phyloP scores from a whole-genome alignment of 2,113 vertebrate genomes.

The Upupa epops region DNA sequence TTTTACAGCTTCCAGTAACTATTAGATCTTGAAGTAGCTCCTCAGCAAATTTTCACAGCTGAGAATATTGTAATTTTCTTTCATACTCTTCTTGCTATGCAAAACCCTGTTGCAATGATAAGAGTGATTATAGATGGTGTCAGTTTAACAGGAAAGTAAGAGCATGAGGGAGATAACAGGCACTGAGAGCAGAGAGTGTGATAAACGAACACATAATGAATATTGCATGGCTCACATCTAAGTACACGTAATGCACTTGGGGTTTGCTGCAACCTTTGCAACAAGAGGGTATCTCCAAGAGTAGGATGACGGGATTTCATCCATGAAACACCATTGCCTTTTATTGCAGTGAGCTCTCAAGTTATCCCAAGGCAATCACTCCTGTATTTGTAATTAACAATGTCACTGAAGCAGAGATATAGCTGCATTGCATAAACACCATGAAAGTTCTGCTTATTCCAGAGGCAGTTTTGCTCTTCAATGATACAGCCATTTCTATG shows the following conservation, averaged over 20 bases:
- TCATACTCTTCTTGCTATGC: constrained; percentile 8
- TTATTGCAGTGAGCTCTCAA: background rate
- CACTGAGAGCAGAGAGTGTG: background rate
- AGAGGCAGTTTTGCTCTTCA: background rate
- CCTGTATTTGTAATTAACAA: background rate
- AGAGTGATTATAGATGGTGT: constrained; percentile 11
- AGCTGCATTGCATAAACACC: background rate
- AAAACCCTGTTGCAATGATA: constrained; percentile 26
- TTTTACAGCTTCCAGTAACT: constrained; percentile 7
- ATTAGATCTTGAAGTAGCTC: constrained; percentile 13
- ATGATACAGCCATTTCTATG: rapidly evolving
- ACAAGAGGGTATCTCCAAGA: background rate
- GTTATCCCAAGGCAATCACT: background rate
- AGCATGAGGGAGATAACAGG: background rate
- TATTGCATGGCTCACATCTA: background rate
- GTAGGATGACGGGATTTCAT: background rate
- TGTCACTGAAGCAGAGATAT: background rate
- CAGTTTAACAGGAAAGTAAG: background rate
- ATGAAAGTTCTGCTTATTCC: background rate
- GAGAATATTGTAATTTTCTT: background rate
- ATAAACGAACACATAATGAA: background rate
- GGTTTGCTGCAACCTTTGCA: background rate
- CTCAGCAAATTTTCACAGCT: constrained; percentile 9
- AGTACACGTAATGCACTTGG: background rate
- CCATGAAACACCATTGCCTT: background rate